Base-by-base conservation (phyloP, 2,797 vertebrate genomes). In the Atherinosoma microstoma region DNA sequence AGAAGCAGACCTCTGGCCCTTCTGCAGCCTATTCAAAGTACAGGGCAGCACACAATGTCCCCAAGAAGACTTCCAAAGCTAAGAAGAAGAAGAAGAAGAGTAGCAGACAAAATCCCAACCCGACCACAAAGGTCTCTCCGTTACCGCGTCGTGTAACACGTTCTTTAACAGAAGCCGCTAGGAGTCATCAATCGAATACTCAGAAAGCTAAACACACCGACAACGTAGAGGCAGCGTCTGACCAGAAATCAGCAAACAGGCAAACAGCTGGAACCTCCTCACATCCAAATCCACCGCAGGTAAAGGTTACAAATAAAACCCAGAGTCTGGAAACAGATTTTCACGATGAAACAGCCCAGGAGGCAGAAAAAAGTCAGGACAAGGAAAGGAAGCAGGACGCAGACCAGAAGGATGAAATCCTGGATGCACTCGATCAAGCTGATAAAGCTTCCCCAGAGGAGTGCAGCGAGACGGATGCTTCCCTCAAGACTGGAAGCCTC, bases 211-310 rank as follows among this genome's bases (percentile, higher is more conserved):
- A 65, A 73, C 45, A 24, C 13, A 20, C 16, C 10, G 60, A 77
- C 49, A 10, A 11, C 0, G 67, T 66, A 70, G 68, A 45, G 29
- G 7, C 30, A 6, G 38, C 10, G 27, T 68, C 81, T 65, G 73
- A 63, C 71, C 87, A 87, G 60, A 71, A 15, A 7, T 70, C 83
- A 79, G 53, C 71, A 80, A 71, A 88, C 70, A 6, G 2, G 40
- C 32, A 32, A 32, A 32, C 32, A 32, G 3, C 3, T 56, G 82
- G 84, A 64, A 24, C 61, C 0, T 20, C 60, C 29, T 45, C 58
- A 68, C 62, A 66, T 51, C 27, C 67, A 29, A 59, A 73, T 66
- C n/a, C 67, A 68, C 36, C 18, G 32, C 18, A 8, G 27, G 42
- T 32, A 53, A 27, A 45, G 6, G 1, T 40, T 3, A 57, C 4